These are phyloP conservation scores for Cyclopterus lumpus DNA, from an alignment of 2,797 vertebrate species.

Conservation along the genomic window DNA sequence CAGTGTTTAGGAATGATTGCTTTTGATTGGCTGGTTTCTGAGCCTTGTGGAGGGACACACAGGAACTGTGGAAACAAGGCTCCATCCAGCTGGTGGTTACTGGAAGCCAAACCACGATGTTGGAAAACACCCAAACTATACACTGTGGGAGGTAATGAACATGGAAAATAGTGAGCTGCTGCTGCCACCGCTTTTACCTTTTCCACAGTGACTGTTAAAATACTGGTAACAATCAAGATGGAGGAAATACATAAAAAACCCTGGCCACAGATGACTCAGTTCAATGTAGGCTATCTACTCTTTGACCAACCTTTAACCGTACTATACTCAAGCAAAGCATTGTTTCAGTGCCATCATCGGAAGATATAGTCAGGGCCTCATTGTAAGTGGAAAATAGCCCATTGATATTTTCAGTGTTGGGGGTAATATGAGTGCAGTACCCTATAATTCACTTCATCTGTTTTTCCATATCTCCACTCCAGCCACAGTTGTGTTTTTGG, in stretches of 20 bases:
- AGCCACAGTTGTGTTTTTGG: conserved; percentile 66
- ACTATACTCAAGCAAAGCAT: conserved; percentile 38
- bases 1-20: conserved; percentile 22
- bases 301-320: conserved; percentile 4
- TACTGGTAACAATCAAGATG: conserved; percentile 12
- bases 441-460: conserved; percentile 69
- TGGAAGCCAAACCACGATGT: conserved; percentile 61
- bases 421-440: conserved; percentile 67
- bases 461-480: conserved; percentile 73
- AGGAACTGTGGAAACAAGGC: conserved; percentile 71
- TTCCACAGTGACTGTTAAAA: conserved; percentile 49
- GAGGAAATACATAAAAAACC: conserved; percentile 11
- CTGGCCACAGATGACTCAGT: conserved; percentile 16
- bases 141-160: conserved; percentile 66
- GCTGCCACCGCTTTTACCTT: conserved; percentile 50
- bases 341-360: conserved; percentile 33
- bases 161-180: conserved; percentile 60
- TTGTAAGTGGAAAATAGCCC: conserved; percentile 50
- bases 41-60: conserved; percentile 57
- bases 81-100: conserved; percentile 58
- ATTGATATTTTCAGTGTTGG: conserved; percentile 58
- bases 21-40: conserved; percentile 48
- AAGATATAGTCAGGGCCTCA: conserved; percentile 23
- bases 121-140: conserved; percentile 67
- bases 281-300: conserved; percentile 6